Base-by-base conservation (phyloP, 1,140 invertebrate genomes). In the Hesperophylax magnus region DNA sequence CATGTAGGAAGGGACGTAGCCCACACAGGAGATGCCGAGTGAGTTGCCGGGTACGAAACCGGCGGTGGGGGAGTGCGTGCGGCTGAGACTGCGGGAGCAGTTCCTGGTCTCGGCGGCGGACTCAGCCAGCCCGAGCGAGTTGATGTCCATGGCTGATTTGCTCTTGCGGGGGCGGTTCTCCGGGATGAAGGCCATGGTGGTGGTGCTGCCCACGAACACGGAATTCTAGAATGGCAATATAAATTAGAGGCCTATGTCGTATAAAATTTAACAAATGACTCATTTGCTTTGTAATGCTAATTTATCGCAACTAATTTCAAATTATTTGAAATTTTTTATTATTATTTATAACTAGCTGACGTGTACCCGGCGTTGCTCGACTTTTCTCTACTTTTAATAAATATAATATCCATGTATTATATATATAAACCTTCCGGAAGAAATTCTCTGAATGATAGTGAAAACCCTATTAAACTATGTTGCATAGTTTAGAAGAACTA, bases 61-160 rank as follows among this genome's bases (percentile, higher is more conserved):
- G 14, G 78, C 80, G 11, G 80, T 84, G 4, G 82, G 82, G 3
- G 82, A 81, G 61, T 81, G 80, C 6, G 79, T 76, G 52, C 82
- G 77, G 18, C 76, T 75, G 18, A 67, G 60, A 2, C 56, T 72
- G 0, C 60, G 54, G 1, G 79, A 61, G 20, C 60, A 52, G 18
- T 31, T 27, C 52, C 63, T 60, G 47, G 71, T 61, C 56, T 81
- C 82, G 9, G 76, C 71, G 61, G 84, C 81, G 54, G 87, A 89
- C 80, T 92, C 91, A 27, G 92, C 90, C 15, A 93, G 86, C 1
- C 95, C 91, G 54, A 96, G 88, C 5, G 94, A 94, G 85, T 96
- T 94, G 8, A 96, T 92, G 86, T 97, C 95, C 80, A 96, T 93
- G 0, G 95, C 95, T n/a, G 94, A 95, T 82, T 95, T 95, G 1